Base-by-base conservation (phyloP, 2,888 invertebrate genomes). In the Dermolepida albohirtum region DNA sequence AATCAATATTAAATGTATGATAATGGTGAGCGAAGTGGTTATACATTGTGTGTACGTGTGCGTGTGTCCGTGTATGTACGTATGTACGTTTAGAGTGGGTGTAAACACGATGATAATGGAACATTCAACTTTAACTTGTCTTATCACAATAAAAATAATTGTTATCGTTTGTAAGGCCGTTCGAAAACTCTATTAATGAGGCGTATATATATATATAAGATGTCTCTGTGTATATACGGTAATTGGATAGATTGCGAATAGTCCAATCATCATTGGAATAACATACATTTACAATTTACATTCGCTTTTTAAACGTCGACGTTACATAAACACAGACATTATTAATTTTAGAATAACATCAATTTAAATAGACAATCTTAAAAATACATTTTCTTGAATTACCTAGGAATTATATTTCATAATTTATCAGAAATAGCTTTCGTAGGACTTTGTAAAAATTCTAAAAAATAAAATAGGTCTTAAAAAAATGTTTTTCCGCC, bases 1-100 rank as follows among this genome's bases (percentile, higher is more conserved):
- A 75, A 76, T 76, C 75, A 73, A 74, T 76, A 75, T 51, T 44
- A 44, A 62, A 29, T 44, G 44, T 59, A 59, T 59, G 44, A 47
- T 59, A 47, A 59, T 59, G 44, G 59, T 27, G 44, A 34, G n/a
- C 27, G 44, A 29, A 44, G 59, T 59, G 12, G 29, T 29, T 59
- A 59, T 16, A 44, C 44, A 44, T 57, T 44, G 43, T 59, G 22
- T 59, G 44, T 59, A 59, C 44, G 34, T 59, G 34, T 59, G 43
- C 6, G 34, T 44, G 29, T 44, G 29, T 34, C 34, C 10, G 44
- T 44, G 11, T 59, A 59, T 44, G 11, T 59, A 59, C 44, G 22
- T n/a, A n/a, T n/a, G 29, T 34, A 44, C 14, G 44, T 59, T 59
- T 44, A 44, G 44, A 59, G 27, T 57, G 57, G 43, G 27, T 57